Evolutionary conservation across 2,797 vertebrate genomes (phyloP).

Genomic region (Chrosomus eos): DNA sequence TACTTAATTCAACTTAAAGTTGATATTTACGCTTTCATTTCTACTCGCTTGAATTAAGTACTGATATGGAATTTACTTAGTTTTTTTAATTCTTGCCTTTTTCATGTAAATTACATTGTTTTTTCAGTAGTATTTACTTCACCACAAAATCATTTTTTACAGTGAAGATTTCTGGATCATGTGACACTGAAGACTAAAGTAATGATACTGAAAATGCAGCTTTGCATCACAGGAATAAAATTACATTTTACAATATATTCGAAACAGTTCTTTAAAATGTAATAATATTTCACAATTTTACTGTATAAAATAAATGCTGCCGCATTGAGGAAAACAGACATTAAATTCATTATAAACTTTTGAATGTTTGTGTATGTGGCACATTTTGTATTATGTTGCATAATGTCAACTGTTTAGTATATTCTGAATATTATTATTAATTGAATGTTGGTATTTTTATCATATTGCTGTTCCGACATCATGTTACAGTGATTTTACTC

Average conservation of each 20-base stretch:
- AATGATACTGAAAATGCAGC: background rate
- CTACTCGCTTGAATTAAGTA: too few species aligned
- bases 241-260: background rate
- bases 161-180: too few species aligned
- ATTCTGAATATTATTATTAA: background rate
- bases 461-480: background rate
- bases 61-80: too few species aligned
- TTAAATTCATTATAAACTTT: background rate
- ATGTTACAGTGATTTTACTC: background rate
- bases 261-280: background rate
- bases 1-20: too few species aligned
- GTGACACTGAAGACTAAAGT: background rate
- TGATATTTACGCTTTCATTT: too few species aligned
- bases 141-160: too few species aligned
- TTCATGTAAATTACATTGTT: too few species aligned
- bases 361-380: background rate
- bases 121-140: too few species aligned
- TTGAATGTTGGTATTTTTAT: background rate
- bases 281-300: background rate
- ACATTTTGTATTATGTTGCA: background rate
- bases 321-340: background rate
- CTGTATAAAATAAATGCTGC: background rate
- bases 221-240: background rate
- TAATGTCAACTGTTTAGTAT: background rate
- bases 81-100: too few species aligned